Conservation (phyloP, 2,888 invertebrate species). For the Cryptophagus acutangulus region DNA sequence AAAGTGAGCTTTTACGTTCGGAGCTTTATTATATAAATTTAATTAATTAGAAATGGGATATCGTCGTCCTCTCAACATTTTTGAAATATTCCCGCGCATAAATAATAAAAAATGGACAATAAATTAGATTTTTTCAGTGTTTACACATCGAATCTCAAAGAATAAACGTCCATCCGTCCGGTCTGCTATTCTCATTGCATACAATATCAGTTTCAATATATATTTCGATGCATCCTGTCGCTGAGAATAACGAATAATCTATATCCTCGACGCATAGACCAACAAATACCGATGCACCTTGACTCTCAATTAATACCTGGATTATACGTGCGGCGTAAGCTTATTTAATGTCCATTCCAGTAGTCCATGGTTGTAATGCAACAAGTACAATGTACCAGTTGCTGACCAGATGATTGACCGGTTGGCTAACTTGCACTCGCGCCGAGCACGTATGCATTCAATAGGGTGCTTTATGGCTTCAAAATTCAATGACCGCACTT, state of each 20-base stretch:
- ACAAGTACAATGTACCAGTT: conserved; percentile 22
- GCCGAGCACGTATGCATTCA: conserved; percentile 39
- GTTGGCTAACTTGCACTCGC: conserved; percentile 34
- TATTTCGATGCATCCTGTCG: conserved; percentile 37
- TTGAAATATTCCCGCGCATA: too few relatives aligned
- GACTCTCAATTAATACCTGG: conserved; percentile 40
- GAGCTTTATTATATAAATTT: too few relatives aligned
- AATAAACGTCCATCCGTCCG: conserved; percentile 35
- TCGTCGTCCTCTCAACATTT: too few relatives aligned
- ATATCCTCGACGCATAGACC: conserved; percentile 42
- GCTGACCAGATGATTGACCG: conserved; percentile 17
- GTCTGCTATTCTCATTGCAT: conserved; percentile 37
- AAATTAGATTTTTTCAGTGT: too few relatives aligned
- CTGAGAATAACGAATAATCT: conserved; percentile 41
- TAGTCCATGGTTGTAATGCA: conserved; percentile 29
- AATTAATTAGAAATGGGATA: too few relatives aligned
- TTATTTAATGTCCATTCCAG: conserved; percentile 41
- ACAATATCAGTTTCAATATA: conserved; percentile 35
- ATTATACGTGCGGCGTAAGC: conserved; percentile 40
- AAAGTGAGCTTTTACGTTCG: too few relatives aligned
- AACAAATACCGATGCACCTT: conserved; percentile 43
- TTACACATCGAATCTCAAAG: too few relatives aligned
- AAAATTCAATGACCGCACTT: conserved; percentile 40
- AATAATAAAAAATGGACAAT: too few relatives aligned
- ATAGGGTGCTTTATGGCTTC: conserved; percentile 42